Evolutionary conservation across 2,113 vertebrate genomes (phyloP).

Genomic region (Aspidoscelis tigris): DNA sequence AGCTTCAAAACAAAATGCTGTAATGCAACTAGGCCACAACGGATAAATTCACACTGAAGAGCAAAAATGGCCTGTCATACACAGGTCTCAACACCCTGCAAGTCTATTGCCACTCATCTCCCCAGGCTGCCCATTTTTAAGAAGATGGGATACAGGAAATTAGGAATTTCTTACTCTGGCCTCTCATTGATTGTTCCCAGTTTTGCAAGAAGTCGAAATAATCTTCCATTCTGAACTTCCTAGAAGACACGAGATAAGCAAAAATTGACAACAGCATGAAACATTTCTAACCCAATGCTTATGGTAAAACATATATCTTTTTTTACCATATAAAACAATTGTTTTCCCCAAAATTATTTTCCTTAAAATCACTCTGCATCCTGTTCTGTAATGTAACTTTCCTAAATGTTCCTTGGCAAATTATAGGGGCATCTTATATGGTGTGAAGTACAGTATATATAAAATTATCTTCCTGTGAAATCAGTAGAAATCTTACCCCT

Average conservation of each 20-base stretch:
- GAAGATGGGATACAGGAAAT: slow-evolving; percentile 51
- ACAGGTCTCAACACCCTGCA: slow-evolving; percentile 22
- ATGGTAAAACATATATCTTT: no score
- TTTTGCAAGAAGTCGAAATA: slow-evolving; percentile 97
- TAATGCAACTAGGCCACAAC: not conserved
- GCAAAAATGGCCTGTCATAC: slow-evolving; percentile 17
- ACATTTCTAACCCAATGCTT: no score
- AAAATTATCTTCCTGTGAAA: no score
- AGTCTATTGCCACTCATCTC: not conserved
- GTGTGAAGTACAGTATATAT: no score
- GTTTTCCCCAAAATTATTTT: no score
- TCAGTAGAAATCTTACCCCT: no score
- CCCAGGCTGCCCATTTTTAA: not conserved
- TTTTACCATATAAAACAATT: no score
- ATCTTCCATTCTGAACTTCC: slow-evolving; percentile 98
- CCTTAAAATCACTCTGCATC: no score
- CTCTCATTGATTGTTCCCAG: slow-evolving; percentile 99
- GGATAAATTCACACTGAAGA: not conserved
- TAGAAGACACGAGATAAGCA: slow-evolving; percentile 73
- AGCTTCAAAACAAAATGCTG: slow-evolving; percentile 2
- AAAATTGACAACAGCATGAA: not conserved
- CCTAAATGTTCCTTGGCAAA: no score
- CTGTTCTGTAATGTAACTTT: no score
- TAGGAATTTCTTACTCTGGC: slow-evolving; percentile 90
- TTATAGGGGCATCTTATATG: no score